These are phyloP conservation scores for Scotopteryx bipunctaria DNA, from an alignment of 2,888 invertebrate genomes.

Conservation along the genomic window DNA sequence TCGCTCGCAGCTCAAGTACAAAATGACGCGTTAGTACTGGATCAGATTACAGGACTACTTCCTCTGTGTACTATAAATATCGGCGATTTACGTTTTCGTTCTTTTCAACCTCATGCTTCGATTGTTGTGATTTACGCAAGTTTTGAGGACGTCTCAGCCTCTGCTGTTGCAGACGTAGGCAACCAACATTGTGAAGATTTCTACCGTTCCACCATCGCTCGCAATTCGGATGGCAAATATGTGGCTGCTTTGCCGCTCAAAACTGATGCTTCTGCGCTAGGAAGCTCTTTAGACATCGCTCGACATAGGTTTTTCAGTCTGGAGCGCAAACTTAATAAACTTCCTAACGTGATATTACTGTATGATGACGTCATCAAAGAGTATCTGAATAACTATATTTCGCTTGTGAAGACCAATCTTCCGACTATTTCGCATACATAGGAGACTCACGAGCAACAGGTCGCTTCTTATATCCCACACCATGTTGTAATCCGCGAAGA, in stretches of 20 bases:
- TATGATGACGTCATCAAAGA: background rate
- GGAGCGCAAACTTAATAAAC: background rate
- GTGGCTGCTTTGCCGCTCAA: background rate
- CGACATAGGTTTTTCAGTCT: background rate
- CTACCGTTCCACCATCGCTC: background rate
- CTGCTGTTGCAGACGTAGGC: background rate
- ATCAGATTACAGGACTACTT: background rate
- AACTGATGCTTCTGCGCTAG: background rate
- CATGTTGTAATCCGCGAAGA: background rate
- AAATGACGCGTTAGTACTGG: background rate
- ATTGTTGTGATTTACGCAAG: background rate
- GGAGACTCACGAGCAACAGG: background rate
- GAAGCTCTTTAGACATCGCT: background rate
- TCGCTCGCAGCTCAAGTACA: background rate
- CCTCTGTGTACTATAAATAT: background rate
- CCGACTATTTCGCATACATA: background rate
- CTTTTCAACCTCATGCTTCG: background rate
- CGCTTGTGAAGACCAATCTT: too few species aligned
- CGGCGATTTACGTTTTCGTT: background rate
- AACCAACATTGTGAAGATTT: background rate
- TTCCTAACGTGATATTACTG: background rate
- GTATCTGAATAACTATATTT: background rate
- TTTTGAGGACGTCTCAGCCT: background rate
- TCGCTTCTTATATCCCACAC: background rate
- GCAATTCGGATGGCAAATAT: background rate